Evolutionary conservation across 2,113 vertebrate genomes (phyloP), one percentile per base, ranked within the genome.

Genomic region (Mormyrus iriodes): DNA sequence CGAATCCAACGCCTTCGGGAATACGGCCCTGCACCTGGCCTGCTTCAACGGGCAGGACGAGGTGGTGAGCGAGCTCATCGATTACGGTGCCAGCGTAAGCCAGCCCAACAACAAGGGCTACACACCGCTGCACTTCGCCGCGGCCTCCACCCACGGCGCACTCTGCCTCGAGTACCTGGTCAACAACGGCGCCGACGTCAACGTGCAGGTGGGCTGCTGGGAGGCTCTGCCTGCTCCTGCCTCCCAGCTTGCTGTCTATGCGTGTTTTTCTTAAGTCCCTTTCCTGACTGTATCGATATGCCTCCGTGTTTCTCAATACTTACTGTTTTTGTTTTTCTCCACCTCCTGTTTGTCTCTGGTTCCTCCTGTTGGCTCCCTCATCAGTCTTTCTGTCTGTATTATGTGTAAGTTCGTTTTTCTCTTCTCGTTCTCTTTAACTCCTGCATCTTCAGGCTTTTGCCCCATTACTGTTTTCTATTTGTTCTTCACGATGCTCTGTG

Each of bases 41-140:
- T 99, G 98, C 89, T 98, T 97, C 90, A 99, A 99, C 0, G 98
- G 98, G 10, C 98, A 99, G 95, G 97, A 99, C 39, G 95, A 96
- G 17, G 98, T 99, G 3, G 98, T 98, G 82, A 98, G 95, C 1
- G 98, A 99, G 94, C 96, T 99, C 65, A 98, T 99, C 8, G 97
- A 98, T 92, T 98, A 98, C 0, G 98, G 98, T 31, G 98, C 98
- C 92, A 98, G 97, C 0, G 98, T 99, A 92, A 98, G 98, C 94
- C 97, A 98, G 93, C 95, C 97, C 87, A 99, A 99, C 94, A 97
- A 97, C 93, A 97, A 95, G 7, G 98, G 98, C 91, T 99, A 99
- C 94, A 99, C 98, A 6, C 98, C 98, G 13, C 93, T 99, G 94
- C 98, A 99, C 94, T 99, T 99, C 27, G 98, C 98, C 46, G 98